Percentiles rank a stretch among this genome's conserved stretches.
Evolutionary conservation across 2,113 vertebrate species (phyloP).

Genomic region (Sinocyclocheilus grahami): DNA sequence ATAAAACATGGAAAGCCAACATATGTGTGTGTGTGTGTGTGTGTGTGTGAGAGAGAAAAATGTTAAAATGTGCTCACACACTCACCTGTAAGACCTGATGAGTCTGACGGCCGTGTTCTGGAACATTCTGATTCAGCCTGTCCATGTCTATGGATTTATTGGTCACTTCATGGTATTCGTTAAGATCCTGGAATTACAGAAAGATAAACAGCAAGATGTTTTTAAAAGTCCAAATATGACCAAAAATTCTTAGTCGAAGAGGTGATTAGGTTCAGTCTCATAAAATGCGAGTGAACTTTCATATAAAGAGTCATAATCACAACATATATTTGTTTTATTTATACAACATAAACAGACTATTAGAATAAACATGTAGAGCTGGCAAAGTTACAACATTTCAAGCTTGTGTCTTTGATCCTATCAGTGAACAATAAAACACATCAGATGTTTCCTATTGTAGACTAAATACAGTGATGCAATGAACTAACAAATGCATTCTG

Average conservation of each 20-base stretch:
- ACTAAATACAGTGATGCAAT: constrained; percentile 13
- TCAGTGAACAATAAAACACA: background rate
- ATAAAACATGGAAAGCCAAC: too few species aligned
- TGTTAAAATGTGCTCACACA: background rate
- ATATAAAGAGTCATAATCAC: too few species aligned
- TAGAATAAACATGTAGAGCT: background rate
- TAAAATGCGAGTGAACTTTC: background rate
- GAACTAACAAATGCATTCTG: constrained; percentile 9
- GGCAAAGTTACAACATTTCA: constrained; percentile 2
- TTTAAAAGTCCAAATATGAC: background rate
- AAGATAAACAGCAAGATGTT: constrained; percentile 1
- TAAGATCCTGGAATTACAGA: constrained; percentile 64
- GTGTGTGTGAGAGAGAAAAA: too few species aligned
- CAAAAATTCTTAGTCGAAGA: background rate
- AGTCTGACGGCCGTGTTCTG: constrained; percentile 68
- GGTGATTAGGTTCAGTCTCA: background rate
- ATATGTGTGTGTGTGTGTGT: too few species aligned
- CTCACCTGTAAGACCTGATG: constrained; percentile 79
- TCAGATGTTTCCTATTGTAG: constrained; percentile 14
- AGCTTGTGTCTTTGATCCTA: constrained; percentile 25
- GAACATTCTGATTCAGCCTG: constrained; percentile 61
- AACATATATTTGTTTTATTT: background rate
- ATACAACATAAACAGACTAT: constrained; percentile 22
- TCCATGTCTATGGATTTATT: constrained; percentile 72
- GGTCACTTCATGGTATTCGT: constrained; percentile 64